Base-by-base conservation (phyloP, 1,140 invertebrate species). In the Kradibia gibbosae region DNA sequence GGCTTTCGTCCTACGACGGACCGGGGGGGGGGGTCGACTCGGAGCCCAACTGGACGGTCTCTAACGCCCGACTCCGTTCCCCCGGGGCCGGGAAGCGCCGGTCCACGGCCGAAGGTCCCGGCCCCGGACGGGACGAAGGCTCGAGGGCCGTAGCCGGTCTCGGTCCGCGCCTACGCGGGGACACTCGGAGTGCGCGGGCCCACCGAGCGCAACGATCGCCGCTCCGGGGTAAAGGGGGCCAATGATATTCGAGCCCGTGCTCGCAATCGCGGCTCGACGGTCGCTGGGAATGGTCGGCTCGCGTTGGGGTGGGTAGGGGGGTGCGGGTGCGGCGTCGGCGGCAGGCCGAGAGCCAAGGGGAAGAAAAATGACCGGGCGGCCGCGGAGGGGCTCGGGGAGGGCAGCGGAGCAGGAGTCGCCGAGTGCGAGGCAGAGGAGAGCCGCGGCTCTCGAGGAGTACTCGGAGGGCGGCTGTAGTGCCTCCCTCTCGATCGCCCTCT, bases 361-460 rank as follows among this genome's bases (percentile, higher is more conserved):
- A n/a, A n/a, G 82, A 81, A 85, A 85, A 83, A 85, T 70, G 80
- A 71, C 85, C 81, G 10, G 50, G 1, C 13, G 1, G 72, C 22
- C 31, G 31, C 15, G 55, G 55, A 22, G 22, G 36, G 31, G 2
- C 2, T 2, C 55, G 8, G 31, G 45, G 3, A 1, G 11, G 5
- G 31, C 25, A 25, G 70, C 39, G 25, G 67, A 55, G 15, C 31
- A 20, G 10, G 48, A 65, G 31, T 11, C 17, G 15, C 31, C 31
- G 57, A 60, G 7, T 2, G 57, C 3, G 57, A 60, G 8, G 42
- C 13, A 5, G 5, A 5, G 13, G 42, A 13, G 42, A 45, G 5
- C 42, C 7, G 42, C 5, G 10, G 50, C 50, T 8, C 13, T 53
- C 50, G 50, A 11, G 5, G 22, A 53, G 50, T 20, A 4, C 42